Conservation (phyloP, 2,113 vertebrate genomes). For the Mixornis gularis region DNA sequence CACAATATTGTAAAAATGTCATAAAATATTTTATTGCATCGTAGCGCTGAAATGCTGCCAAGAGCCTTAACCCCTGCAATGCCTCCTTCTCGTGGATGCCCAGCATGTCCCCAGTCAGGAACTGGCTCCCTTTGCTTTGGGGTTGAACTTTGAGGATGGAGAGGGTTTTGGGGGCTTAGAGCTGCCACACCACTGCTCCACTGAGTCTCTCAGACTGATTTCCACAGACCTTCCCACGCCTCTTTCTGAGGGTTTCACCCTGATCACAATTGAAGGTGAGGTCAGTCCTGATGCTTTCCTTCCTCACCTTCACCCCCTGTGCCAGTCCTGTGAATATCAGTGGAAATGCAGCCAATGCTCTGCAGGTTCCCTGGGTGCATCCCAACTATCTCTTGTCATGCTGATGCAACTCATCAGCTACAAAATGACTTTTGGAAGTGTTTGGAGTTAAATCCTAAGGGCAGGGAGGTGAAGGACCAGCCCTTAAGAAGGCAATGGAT, state of each 20-base stretch:
- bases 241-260: not conserved
- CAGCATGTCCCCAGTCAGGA: not conserved
- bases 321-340: not conserved
- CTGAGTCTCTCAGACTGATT: not conserved
- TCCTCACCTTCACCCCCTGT: not conserved
- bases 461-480: not conserved
- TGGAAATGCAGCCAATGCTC: not conserved
- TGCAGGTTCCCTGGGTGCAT: not conserved
- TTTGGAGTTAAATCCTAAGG: not conserved
- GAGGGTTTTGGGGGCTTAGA: not conserved
- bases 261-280: not conserved
- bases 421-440: not conserved
- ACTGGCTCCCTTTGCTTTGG: not conserved
- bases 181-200: not conserved
- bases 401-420: not conserved
- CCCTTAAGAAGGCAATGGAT: rapidly evolving
- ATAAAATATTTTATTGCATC: conserved; percentile 45
- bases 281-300: rapidly evolving
- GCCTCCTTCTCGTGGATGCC: not conserved
- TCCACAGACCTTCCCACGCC: rapidly evolving
- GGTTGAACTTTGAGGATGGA: not conserved
- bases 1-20: conserved; percentile 44
- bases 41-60: not conserved
- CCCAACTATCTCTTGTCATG: rapidly evolving
- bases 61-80: conserved; percentile 42